A percentile compares a stretch with the other conserved stretches of the same genome.
These are phyloP conservation scores for Octonoba sinensis DNA, from an alignment of 2,888 invertebrate species.

Conservation along the genomic window DNA sequence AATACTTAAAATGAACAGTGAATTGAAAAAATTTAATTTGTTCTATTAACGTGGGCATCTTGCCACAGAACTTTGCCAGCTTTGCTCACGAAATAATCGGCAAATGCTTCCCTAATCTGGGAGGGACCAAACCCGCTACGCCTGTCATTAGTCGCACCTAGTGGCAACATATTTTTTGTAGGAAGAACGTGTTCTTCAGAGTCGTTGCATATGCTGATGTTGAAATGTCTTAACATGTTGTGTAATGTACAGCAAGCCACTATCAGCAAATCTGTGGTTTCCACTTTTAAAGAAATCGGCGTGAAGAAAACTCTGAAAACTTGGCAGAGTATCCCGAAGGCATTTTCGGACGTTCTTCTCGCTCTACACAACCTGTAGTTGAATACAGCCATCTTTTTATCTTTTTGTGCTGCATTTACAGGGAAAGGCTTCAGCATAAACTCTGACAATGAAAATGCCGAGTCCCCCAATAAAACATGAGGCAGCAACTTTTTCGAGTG, in stretches of 20 bases:
- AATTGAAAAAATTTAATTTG: too few relatives aligned
- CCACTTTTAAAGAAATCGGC: not conserved
- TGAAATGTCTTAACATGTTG: not conserved
- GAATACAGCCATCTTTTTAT: constrained; percentile 1
- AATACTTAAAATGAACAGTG: too few relatives aligned
- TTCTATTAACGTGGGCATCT: too few relatives aligned
- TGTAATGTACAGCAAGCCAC: not conserved
- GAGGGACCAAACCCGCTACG: not conserved
- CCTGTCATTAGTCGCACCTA: not conserved
- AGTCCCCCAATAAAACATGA: constrained; percentile 31
- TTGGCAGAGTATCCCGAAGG: constrained; percentile 19
- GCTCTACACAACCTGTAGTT: constrained; percentile 23
- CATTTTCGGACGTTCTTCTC: constrained; percentile 16
- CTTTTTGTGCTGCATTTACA: not conserved
- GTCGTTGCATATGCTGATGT: too few relatives aligned
- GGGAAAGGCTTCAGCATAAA: constrained; percentile 19
- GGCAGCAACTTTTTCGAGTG: not conserved
- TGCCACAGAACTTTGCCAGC: not conserved
- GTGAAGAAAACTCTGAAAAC: constrained; percentile 11
- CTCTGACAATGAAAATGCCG: constrained; percentile 23
- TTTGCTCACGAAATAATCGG: not conserved
- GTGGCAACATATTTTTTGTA: too few relatives aligned
- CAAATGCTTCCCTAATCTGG: not conserved
- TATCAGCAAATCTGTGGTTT: not conserved
- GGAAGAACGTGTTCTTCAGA: too few relatives aligned